Evolutionary conservation across 1,140 invertebrate species (phyloP).

Genomic region (Orchestia grillus): DNA sequence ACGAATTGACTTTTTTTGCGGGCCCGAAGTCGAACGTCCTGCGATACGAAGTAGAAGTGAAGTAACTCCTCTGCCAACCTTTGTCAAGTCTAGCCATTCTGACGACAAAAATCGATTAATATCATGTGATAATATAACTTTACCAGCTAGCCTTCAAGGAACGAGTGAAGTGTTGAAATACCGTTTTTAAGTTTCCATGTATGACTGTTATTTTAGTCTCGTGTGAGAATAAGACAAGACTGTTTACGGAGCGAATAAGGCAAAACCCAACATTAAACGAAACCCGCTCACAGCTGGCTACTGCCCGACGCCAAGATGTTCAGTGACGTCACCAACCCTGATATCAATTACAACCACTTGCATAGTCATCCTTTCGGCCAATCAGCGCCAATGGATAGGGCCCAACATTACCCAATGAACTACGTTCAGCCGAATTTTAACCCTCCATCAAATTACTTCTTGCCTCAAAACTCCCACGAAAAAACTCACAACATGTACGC

Average conservation of each 20-base stretch:
- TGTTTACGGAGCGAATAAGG: neutral
- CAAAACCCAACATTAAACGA: neutral
- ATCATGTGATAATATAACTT: too few species aligned
- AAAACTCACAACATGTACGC: neutral
- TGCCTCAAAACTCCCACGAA: neutral
- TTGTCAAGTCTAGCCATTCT: too few species aligned
- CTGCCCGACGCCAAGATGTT: neutral
- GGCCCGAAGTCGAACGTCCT: too few species aligned
- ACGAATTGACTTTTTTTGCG: too few species aligned
- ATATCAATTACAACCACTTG: neutral
- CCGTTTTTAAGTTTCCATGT: neutral
- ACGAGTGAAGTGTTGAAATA: too few species aligned
- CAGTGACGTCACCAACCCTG: neutral
- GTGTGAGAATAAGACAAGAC: neutral
- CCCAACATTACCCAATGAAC: neutral
- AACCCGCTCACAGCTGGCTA: neutral
- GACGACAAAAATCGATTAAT: too few species aligned
- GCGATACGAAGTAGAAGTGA: too few species aligned
- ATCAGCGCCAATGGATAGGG: neutral
- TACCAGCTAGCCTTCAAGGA: too few species aligned
- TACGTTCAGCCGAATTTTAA: neutral
- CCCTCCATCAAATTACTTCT: neutral
- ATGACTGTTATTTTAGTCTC: neutral
- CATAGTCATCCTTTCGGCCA: neutral
- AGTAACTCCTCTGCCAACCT: too few species aligned